Evolutionary conservation across 2,797 vertebrate genomes (phyloP), one percentile per base, ranked within the genome.

Genomic region (Columba guinea): DNA sequence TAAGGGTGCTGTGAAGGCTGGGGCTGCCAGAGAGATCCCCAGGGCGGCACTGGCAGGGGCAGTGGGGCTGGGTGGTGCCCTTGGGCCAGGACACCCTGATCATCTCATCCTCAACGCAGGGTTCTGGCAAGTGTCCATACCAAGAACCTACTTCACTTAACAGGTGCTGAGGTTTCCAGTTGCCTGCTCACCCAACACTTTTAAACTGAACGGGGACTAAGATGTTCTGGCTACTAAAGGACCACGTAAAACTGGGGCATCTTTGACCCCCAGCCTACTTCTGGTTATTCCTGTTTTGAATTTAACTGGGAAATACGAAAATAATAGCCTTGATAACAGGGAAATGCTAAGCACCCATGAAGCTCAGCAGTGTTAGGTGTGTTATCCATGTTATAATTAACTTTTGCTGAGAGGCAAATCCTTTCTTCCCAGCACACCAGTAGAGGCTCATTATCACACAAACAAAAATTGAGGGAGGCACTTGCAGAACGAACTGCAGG

Each of bases 41-140:
- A 5, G 3, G 8, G 7, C 9, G 6, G 24, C 10, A 46, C 1
- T 3, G n/a, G 23, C 32, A 14, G 11, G 22, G 28, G 5, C 34
- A 11, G 41, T 24, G 24, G 30, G 62, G 55, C 14, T 1, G 2
- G 13, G 16, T 63, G 19, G 8, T 56, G 24, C 30, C 37, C 17
- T 13, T 0, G 2, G 15, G 32, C 35, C 70, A 70, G 74, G 52
- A 81, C 41, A 81, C 24, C n/a, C 16, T 2, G 3, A 24, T 24
- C 27, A 27, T 16, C 62, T 32, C 4, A 0, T 52, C 48, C 56
- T 74, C 81, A 62, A 51, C 0, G 2, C 4, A 22, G 41, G 17
- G 8, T 22, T 86, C 51, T 70, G 53, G 26, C 44, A 58, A 58
- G 23, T 2, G 19, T 37, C 65, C 26, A 2, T 12, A 84, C 27